Evolutionary conservation across 2,888 invertebrate genomes (phyloP).

Genomic region (Drosophila mayaguana): DNA sequence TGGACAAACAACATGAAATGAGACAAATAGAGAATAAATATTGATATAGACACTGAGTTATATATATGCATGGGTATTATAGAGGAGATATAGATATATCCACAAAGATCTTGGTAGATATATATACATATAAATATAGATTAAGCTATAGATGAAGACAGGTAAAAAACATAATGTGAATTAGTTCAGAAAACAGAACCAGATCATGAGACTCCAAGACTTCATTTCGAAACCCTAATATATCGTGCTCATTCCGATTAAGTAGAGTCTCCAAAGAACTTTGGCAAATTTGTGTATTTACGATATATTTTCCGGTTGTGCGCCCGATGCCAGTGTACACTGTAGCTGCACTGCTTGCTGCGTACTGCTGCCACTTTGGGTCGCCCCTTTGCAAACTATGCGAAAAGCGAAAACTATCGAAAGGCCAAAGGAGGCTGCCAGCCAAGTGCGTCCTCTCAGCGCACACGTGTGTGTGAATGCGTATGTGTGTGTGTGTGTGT

Average conservation of each 20-base stretch:
- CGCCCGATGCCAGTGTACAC: constrained; percentile 29
- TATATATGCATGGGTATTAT: too few relatives aligned
- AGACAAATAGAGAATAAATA: too few relatives aligned
- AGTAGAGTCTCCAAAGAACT: too few relatives aligned
- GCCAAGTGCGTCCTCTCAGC: constrained; percentile 49
- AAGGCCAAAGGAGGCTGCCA: constrained; percentile 51
- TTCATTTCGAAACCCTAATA: neutral
- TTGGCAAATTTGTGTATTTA: too few relatives aligned
- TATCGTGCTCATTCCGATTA: neutral
- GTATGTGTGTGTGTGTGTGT: constrained; percentile 13
- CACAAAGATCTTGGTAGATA: too few relatives aligned
- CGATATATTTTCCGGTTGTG: neutral
- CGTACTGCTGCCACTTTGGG: constrained; percentile 19
- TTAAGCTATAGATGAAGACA: too few relatives aligned
- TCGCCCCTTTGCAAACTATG: constrained; percentile 47
- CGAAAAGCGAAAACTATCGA: constrained; percentile 66
- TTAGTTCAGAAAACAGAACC: neutral
- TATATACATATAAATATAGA: too few relatives aligned
- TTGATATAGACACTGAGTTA: too few relatives aligned
- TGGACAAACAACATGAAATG: too few relatives aligned
- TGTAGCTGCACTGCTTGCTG: constrained; percentile 6
- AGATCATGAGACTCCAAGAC: too few relatives aligned
- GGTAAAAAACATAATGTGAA: too few relatives aligned
- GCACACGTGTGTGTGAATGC: constrained; percentile 1
- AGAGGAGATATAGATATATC: too few relatives aligned